Percentiles rank a stretch among this genome's conserved stretches.
phyloP scores from a whole-genome alignment of 1,140 invertebrate species.

The Sminthurinus signatus region DNA sequence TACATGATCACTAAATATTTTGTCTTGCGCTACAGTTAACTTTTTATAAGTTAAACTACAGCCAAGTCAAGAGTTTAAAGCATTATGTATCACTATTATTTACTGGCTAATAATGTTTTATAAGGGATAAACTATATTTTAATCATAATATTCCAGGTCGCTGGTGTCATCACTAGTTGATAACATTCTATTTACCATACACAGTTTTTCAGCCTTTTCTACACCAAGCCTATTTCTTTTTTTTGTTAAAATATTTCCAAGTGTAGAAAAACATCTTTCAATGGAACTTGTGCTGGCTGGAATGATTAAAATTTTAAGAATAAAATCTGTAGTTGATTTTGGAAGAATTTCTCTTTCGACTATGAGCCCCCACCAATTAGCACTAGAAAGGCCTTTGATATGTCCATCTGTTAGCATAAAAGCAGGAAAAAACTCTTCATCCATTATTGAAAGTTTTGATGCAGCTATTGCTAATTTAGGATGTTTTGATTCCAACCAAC shows the following conservation, averaged over 20 bases:
- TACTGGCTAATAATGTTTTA: no score
- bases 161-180: not conserved
- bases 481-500: not conserved
- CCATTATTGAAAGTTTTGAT: not conserved
- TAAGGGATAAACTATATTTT: no score
- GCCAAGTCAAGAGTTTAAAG: no score
- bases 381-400: not conserved
- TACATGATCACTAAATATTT: no score
- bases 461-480: not conserved
- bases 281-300: constrained; percentile 4
- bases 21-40: no score
- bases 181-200: constrained; percentile 1
- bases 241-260: constrained; percentile 10
- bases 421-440: not conserved
- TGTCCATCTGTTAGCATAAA: not conserved
- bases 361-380: not conserved
- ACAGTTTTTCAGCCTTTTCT: constrained; percentile 12
- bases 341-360: not conserved
- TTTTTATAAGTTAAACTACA: no score
- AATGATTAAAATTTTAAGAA: not conserved
- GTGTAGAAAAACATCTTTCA: constrained; percentile 13
- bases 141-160: not conserved
- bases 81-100: no score
- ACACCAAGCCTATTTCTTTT: constrained; percentile 4
- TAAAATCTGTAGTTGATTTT: not conserved